Evolutionary conservation across 2,888 invertebrate species (phyloP).

Genomic region (Arge pagana): DNA sequence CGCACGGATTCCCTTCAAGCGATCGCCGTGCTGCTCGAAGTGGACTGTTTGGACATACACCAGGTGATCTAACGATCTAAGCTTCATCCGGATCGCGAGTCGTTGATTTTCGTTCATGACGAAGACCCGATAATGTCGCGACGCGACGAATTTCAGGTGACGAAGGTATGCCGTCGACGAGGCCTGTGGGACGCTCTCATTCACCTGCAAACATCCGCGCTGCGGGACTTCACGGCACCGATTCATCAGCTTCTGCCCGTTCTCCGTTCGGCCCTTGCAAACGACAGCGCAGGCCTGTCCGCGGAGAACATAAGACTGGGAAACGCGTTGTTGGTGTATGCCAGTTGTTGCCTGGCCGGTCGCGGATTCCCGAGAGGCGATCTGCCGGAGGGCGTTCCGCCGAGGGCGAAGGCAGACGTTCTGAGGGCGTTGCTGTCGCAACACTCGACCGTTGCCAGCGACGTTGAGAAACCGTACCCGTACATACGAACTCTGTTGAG

Average conservation of each 20-base stretch:
- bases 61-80: too few species aligned
- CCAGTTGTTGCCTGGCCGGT: conserved; percentile 86
- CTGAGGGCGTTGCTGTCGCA: conserved; percentile 71
- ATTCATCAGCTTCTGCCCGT: conserved; percentile 68
- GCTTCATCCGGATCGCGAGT: too few species aligned
- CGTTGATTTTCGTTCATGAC: too few species aligned
- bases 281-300: conserved; percentile 27
- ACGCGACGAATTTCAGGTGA: conserved; percentile 56
- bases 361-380: conserved; percentile 80
- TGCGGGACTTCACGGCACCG: conserved; percentile 71
- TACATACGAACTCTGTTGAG: conserved; percentile 74
- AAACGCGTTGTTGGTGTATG: conserved; percentile 82
- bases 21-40: conserved; percentile 68
- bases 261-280: conserved; percentile 57
- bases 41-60: conserved; percentile 69
- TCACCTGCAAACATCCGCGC: conserved; percentile 70
- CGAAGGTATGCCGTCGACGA: conserved; percentile 66
- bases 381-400: conserved; percentile 66
- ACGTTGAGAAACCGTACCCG: conserved; percentile 71
- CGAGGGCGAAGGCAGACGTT: conserved; percentile 76
- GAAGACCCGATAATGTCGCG: too few species aligned
- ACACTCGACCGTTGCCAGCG: conserved; percentile 67
- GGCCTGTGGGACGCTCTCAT: conserved; percentile 71
- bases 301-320: conserved; percentile 64
- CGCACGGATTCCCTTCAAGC: conserved; percentile 71